Base-by-base conservation (phyloP, 2,797 vertebrate genomes). In the Trematomus bernacchii region DNA sequence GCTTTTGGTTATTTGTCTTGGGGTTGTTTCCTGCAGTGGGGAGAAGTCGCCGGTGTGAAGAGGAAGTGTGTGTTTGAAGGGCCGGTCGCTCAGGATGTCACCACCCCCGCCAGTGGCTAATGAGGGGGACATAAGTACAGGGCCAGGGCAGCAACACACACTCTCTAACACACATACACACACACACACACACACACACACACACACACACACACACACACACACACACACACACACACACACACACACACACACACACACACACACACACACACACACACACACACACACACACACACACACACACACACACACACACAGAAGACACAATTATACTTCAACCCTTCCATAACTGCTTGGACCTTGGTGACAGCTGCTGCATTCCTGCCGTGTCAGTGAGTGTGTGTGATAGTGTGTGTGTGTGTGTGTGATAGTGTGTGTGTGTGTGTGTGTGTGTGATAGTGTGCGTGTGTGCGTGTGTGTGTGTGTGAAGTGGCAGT, bases 51-150 rank as follows among this genome's bases (percentile, higher is more conserved):
- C 71, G 84, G 88, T 84, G 87, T 85, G 86, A 93, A 93, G 84
- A 92, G 93, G 93, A 94, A 94, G 90, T 83, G 89, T 91, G 93
- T 93, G 91, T 92, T 94, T 94, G 91, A 94, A 93, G 92, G 91
- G 90, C 89, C 88, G 82, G 88, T 89, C 89, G 87, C 89, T 92
- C 94, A 94, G 95, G 94, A 95, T 96, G 95, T 95, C 94, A 93
- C 94, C 95, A 94, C 94, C 90, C 89, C 89, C 83, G 71, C 88
- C 82, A 87, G 89, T 87, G 83, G 86, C 90, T 94, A 94, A 94
- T 93, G 93, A 93, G 95, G 89, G 79, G 91, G 92, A 92, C 88
- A 89, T 91, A 80, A 90, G 90, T 84, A 71, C 75, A 62, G 71
- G 62, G 76, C 82, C 82, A 66, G 64, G 61, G 55, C 74, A 54